Evolutionary conservation across 2,797 vertebrate species (phyloP), one percentile per base, ranked within the genome.

Genomic region (Margarornis squamiger): DNA sequence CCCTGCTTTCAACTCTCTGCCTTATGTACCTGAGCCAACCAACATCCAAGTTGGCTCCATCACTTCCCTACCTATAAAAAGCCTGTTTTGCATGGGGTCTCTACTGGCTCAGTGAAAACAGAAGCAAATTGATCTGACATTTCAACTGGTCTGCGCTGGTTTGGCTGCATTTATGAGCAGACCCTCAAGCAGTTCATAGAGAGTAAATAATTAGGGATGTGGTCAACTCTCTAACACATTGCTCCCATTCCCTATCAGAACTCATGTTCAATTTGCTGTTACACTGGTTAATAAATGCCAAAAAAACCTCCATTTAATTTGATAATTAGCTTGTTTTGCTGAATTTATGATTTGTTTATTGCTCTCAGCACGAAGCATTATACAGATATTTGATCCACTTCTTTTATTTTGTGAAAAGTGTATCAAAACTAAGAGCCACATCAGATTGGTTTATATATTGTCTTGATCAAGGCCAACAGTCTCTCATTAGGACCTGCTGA

Each of bases 51-150:
- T 36, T 80, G 68, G 49, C 43, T 61, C 71, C 49, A 41, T 45
- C 51, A 6, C 51, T 39, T 39, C 55, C 43, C 36, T 9, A 15
- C 45, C 62, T 54, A 67, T 21, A 67, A 86, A 86, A 68, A 81
- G 36, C n/a, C n/a, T 46, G 8, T 0, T 1, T 49, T 3, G 1
- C 46, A n/a, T 2, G 1, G 81, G 39, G 4, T 43, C 74, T 65
- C 85, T n/a, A 79, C 46, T 6, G 1, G 21, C 74, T 55, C 54
- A 38, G 49, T 34, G 52, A 48, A 68, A 93, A 79, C 2, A 6
- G 32, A 49, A 48, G 43, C 36, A 90, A 94, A 92, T 72, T n/a
- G 79, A 85, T 88, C 66, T 94, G 95, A 91, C 88, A 82, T 91
- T 90, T 90, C 68, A 93, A 92, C 92, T 5, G 10, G 75, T 27